Percentiles rank a stretch among this genome's conserved stretches.
Conservation (phyloP, 1,140 invertebrate genomes). For the Trichonephila clavata region DNA sequence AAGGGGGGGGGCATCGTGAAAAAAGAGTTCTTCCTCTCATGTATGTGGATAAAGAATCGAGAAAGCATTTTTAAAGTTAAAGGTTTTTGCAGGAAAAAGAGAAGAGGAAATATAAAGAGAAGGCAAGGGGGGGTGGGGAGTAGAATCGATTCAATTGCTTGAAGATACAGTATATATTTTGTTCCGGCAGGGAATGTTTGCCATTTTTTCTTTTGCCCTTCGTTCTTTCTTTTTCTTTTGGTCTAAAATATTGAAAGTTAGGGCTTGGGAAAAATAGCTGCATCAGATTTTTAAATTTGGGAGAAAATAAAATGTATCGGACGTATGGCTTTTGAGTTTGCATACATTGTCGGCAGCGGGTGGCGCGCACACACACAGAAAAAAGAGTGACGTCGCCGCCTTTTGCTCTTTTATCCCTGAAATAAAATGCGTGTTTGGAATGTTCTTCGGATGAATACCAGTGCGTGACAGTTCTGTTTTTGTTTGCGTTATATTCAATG, state of each 20-base stretch:
- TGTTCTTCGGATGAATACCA: neutral
- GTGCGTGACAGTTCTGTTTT: neutral
- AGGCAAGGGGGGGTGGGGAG: neutral
- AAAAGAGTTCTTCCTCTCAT: neutral
- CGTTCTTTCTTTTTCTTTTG: neutral
- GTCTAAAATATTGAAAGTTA: slow-evolving; percentile 43
- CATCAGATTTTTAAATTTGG: slow-evolving; percentile 45
- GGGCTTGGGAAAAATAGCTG: neutral
- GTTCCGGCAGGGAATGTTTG: slow-evolving; percentile 33
- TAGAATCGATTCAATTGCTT: slow-evolving; percentile 14
- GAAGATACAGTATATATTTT: slow-evolving; percentile 38
- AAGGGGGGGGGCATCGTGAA: neutral
- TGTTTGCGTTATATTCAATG: no score
- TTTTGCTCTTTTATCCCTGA: neutral
- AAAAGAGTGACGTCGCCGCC: neutral
- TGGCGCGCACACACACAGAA: neutral
- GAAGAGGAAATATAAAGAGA: neutral
- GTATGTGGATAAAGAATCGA: slow-evolving; percentile 29
- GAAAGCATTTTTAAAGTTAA: slow-evolving; percentile 24
- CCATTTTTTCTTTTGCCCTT: neutral
- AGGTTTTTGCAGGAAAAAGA: slow-evolving; percentile 2
- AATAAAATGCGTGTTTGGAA: neutral
- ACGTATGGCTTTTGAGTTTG: slow-evolving; percentile 41
- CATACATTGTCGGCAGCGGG: neutral
- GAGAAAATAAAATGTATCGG: slow-evolving; percentile 1